These are phyloP conservation scores for Drosophila asahinai DNA, from an alignment of 1,140 invertebrate genomes.

Conservation along the genomic window DNA sequence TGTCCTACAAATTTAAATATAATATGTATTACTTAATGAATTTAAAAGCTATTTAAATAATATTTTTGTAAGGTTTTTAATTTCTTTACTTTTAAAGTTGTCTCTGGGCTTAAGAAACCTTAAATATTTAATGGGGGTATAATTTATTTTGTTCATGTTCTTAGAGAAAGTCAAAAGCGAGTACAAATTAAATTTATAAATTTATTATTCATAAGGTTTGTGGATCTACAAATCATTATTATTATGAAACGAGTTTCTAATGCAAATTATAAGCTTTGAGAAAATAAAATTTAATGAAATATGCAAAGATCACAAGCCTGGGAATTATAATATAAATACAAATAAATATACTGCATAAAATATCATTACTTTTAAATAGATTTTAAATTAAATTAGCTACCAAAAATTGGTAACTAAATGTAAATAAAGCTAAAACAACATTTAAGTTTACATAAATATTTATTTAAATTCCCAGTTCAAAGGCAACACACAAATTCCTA, in stretches of 20 bases:
- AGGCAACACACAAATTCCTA: not conserved
- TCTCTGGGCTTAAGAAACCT: not conserved
- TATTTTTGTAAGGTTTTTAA: not conserved
- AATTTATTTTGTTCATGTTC: not conserved
- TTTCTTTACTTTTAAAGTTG: not conserved
- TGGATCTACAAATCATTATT: not conserved
- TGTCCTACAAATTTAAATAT: not conserved
- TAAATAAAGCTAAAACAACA: not conserved
- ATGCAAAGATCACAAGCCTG: too few relatives aligned
- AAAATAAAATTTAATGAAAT: not conserved
- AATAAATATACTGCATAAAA: not conserved
- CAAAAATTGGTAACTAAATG: not conserved
- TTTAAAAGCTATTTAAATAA: not conserved
- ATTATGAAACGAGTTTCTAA: not conserved
- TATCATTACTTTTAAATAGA: not conserved
- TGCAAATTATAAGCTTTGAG: not conserved
- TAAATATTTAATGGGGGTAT: not conserved
- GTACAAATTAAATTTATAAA: conserved; percentile 2
- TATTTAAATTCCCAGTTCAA: not conserved
- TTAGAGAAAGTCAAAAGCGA: conserved; percentile 9
- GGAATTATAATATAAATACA: not conserved
- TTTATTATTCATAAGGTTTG: not conserved
- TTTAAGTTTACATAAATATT: not conserved
- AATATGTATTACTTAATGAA: not conserved
- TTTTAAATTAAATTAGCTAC: not conserved